These are phyloP conservation scores for Eleutherodactylus coqui DNA, from an alignment of 2,797 vertebrate species.

Conservation along the genomic window DNA sequence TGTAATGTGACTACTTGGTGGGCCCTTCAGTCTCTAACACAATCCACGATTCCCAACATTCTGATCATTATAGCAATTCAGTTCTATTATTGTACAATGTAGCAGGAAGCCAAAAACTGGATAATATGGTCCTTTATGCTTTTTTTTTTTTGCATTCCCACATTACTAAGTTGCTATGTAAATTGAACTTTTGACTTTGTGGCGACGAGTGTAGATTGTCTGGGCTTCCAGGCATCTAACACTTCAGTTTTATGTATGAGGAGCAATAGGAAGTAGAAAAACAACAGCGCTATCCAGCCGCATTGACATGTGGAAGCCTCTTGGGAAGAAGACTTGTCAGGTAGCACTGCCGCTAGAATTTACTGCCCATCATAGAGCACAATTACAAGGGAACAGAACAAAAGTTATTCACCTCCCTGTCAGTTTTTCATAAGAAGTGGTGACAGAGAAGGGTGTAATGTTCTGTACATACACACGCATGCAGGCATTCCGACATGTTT, in stretches of 20 bases:
- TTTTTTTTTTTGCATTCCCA: not conserved
- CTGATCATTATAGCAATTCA: not conserved
- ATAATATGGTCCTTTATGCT: not conserved
- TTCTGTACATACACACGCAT: not conserved
- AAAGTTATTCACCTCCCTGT: slow-evolving; percentile 29
- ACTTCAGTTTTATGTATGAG: slow-evolving; percentile 39
- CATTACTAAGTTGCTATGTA: not conserved
- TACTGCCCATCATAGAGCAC: slow-evolving; percentile 10
- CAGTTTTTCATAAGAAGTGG: slow-evolving; percentile 3
- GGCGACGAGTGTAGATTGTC: not conserved
- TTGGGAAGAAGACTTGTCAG: slow-evolving; percentile 29
- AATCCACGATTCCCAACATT: not conserved
- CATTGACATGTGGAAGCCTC: slow-evolving; percentile 14
- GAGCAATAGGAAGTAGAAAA: slow-evolving; percentile 13
- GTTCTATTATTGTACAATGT: not conserved
- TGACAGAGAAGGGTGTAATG: not conserved
- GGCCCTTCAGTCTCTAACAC: not conserved
- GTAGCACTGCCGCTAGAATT: slow-evolving; percentile 15
- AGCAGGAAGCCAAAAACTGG: too few relatives aligned
- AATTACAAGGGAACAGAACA: slow-evolving; percentile 13
- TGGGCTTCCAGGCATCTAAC: not conserved
- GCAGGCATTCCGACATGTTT: not conserved
- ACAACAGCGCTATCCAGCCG: not conserved
- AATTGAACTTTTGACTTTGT: slow-evolving; percentile 6
- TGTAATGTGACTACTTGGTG: not conserved